Evolutionary conservation across 2,888 invertebrate genomes (phyloP), one percentile per base, ranked within the genome.

Genomic region (Rhorus exstirpatorius): DNA sequence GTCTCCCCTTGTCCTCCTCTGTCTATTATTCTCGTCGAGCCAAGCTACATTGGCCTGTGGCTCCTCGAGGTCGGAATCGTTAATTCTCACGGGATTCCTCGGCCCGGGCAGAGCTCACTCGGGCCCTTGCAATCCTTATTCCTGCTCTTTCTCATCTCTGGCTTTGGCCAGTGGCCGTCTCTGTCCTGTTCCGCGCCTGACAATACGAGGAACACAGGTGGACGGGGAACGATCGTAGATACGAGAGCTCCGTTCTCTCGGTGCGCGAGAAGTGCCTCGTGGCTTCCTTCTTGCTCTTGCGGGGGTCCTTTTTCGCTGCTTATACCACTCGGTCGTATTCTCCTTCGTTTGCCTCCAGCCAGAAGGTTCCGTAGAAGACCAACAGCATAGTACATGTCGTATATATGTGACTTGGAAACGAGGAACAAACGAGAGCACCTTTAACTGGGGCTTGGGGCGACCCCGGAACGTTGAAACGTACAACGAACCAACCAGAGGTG

Each of bases 161-260:
- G 26, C 26, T 44, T 44, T n/a, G 53, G 53, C 58, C 8, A 53
- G 31, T 41, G n/a, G 14, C 19, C 4, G 8, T 35, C 21, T 75
- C 46, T 58, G 67, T 65, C 49, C 63, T 41, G 81, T 90, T 89
- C 87, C 87, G 86, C 85, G 86, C 83, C 88, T 90, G 92, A 91
- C 91, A 91, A 91, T 91, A 90, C 90, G 89, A 88, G 89, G 91
- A 92, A 91, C 89, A 91, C 92, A 92, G 92, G 92, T 92, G 92
- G 90, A 91, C 89, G 81, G 70, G 31, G 8, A 83, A 81, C 58
- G 85, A 84, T 84, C 84, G 82, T 81, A 79, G 83, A 85, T 80
- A 79, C 74, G 53, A 51, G 49, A 67, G 60, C 67, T 71, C 75
- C 82, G 79, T 70, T 78, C 78, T 65, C 70, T 74, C 58, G 68